A percentile compares a stretch with the other conserved stretches of the same genome.
phyloP scores from a whole-genome alignment of 2,113 vertebrate species.

The Aptenodytes patagonicus region DNA sequence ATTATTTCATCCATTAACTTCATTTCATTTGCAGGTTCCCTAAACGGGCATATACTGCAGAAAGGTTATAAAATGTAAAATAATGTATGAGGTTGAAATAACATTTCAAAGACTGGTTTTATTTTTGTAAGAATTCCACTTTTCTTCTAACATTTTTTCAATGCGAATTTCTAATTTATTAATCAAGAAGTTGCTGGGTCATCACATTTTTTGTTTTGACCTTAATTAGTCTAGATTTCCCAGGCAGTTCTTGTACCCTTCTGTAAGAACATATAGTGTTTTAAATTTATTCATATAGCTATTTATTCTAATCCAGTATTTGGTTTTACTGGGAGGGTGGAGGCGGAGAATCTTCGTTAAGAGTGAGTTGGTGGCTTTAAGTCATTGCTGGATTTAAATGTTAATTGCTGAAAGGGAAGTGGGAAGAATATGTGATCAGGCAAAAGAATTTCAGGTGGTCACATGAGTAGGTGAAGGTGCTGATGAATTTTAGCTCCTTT shows the following conservation, averaged over 20 bases:
- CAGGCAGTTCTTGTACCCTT: not conserved
- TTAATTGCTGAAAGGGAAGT: not conserved
- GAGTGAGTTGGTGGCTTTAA: not conserved
- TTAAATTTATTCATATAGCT: not conserved
- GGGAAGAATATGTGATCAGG: not conserved
- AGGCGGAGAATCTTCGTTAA: not conserved
- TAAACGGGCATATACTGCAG: not conserved
- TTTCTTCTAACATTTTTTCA: not conserved
- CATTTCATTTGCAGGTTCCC: not conserved
- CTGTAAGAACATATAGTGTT: not conserved
- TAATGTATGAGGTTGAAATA: not conserved
- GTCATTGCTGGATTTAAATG: not conserved
- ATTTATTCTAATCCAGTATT: not conserved
- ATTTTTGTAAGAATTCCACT: not conserved
- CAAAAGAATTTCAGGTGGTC: not conserved
- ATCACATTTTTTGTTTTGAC: not conserved
- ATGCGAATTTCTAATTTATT: not conserved
- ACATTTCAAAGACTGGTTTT: not conserved
- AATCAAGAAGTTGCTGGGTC: not conserved
- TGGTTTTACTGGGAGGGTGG: not conserved
- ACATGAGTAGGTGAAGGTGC: not conserved
- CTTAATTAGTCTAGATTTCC: not conserved
- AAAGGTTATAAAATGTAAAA: not conserved
- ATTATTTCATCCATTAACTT: not conserved
- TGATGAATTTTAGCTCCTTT: conserved; percentile 20